A percentile compares a stretch with the other conserved stretches of the same genome.
Evolutionary conservation across 1,140 invertebrate genomes (phyloP).

Genomic region (Caenorhabditis tropicalis): DNA sequence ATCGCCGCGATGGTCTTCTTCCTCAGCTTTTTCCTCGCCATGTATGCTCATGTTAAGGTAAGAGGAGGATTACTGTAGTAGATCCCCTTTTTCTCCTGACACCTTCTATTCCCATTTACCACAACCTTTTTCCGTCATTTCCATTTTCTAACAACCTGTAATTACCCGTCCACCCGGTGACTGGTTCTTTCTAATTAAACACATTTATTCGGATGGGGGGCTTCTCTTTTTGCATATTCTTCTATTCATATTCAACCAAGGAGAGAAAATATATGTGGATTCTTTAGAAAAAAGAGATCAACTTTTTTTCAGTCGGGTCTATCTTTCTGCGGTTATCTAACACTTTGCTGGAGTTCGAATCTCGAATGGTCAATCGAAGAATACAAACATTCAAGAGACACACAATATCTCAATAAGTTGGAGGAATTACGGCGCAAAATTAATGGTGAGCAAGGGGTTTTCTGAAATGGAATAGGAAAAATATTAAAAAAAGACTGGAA

Average conservation of each 20-base stretch:
- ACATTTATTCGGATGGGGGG: background rate
- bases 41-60: constrained; percentile 76
- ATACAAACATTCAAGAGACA: constrained; percentile 56
- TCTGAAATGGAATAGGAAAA: background rate
- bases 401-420: constrained; percentile 57
- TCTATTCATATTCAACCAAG: background rate
- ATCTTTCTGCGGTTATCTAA: constrained; percentile 55
- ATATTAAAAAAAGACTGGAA: too few relatives aligned
- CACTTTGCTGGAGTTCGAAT: constrained; percentile 57
- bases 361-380: constrained; percentile 59
- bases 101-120: background rate
- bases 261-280: background rate
- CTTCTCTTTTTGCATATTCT: constrained; percentile 1
- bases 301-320: constrained; percentile 55
- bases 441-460: constrained; percentile 38
- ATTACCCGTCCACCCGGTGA: background rate
- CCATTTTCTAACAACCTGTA: background rate
- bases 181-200: constrained; percentile 36
- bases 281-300: too few relatives aligned
- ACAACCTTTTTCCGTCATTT: background rate
- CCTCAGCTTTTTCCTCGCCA: constrained; percentile 76
- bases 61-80: background rate
- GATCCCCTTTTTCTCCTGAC: too few relatives aligned
- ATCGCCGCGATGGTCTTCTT: constrained; percentile 76
- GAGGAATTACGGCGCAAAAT: constrained; percentile 55